Evolutionary conservation across 2,113 vertebrate genomes (phyloP).

Genomic region (Caracal caracal): DNA sequence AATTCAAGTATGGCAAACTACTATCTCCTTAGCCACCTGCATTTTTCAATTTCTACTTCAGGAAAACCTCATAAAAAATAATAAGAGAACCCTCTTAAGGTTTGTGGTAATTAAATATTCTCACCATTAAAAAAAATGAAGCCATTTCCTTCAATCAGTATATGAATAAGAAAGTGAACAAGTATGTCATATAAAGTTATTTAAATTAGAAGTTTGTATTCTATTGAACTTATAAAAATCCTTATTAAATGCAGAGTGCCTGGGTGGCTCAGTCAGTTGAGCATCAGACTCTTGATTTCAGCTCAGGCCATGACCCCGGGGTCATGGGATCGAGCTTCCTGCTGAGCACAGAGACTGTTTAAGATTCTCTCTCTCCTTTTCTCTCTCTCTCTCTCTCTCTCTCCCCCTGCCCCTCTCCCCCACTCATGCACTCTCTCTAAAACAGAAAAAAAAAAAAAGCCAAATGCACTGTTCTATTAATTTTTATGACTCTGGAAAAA

Average conservation of each 20-base stretch:
- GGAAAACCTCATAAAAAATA: slow-evolving; percentile 32
- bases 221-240: background rate
- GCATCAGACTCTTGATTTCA: no score
- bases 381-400: no score
- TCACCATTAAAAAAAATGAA: background rate
- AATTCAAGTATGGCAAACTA: slow-evolving; percentile 35
- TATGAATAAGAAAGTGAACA: background rate
- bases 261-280: no score
- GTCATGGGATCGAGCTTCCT: no score
- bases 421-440: no score
- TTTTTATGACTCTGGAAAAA: background rate
- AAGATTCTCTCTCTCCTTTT: no score
- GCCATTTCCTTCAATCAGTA: background rate
- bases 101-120: background rate
- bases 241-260: background rate
- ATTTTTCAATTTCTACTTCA: background rate
- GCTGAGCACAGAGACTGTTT: no score
- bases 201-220: background rate
- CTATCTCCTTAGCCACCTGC: background rate
- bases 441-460: background rate
- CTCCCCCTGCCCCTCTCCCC: no score
- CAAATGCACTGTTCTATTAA: slow-evolving; percentile 1
- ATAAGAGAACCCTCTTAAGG: background rate
- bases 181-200: background rate
- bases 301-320: no score